Base-by-base conservation (phyloP, 2,888 invertebrate genomes). In the Epinotia ramella region DNA sequence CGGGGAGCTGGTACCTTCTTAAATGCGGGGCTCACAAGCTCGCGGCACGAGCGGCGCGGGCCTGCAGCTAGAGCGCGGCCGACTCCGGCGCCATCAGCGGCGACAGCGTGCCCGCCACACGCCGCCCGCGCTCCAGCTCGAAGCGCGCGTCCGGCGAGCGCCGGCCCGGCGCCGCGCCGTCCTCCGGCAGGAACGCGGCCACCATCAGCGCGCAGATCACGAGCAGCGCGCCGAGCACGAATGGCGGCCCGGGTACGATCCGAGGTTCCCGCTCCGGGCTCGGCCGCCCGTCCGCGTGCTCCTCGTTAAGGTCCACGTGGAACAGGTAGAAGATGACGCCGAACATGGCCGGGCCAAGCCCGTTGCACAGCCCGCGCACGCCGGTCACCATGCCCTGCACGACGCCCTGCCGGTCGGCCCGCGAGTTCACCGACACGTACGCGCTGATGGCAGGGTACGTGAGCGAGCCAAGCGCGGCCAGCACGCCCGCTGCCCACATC, bases 371-470 rank as follows among this genome's bases (percentile, higher is more conserved):
- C 0, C 99, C 99, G 79, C 99, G 95, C 95, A 99, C 99, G 16
- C 99, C 99, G 0, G 99, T 99, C 69, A 99, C 98, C 96, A 99
- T 98, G 79, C 99, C 99, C 94, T 99, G 99, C 77, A 98, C 98
- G 53, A 98, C 96, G 76, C 97, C 99, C 95, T 99, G 99, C 86
- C 99, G 97, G 91, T 99, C 99, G n/a, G 98, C 97, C 86, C 98
- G 97, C 80, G 99, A 98, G 92, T 99, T 99, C 86, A 99, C 98
- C 16, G 99, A 99, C 73, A 99, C 99, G 92, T 99, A 99, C 56
- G 99, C 98, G 90, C 99, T 99, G 87, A 99, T 99, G 73, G 99
- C 99, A 53, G 99, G 99, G 95, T 99, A 99, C 4, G 99, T 99
- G 83, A 99, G 97, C 81, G 98, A 98, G 78, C 98, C 99, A 82